Evolutionary conservation across 2,888 invertebrate species (phyloP), one percentile per base, ranked within the genome.

Genomic region (Coelopa pilipes): DNA sequence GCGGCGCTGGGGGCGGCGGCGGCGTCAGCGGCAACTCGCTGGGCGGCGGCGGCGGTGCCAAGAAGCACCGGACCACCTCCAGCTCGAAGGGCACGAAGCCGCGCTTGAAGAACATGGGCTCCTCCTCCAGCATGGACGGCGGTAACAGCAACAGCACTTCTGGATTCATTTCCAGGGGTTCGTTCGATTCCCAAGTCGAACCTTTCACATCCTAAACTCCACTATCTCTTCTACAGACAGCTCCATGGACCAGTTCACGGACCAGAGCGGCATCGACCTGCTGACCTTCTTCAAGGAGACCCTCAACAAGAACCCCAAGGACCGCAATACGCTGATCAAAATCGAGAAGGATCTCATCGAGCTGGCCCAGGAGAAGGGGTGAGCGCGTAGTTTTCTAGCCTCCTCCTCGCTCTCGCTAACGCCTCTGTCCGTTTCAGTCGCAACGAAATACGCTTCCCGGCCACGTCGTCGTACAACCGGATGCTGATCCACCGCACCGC

Each of bases 401-500:
- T 17, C 9, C 17, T 1, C 17, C 17, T 57, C 19, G 13, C 57
- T 15, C 19, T 34, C 34, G 2, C 21, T 17, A 17, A 34, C 46
- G 9, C 13, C 46, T 68, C 24, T 45, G 49, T 72, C 84, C 84
- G 0, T 7, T 34, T 34, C 85, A 93, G 93, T n/a, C 91, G 92
- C 78, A 91, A 91, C 81, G 91, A 93, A 83, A 93, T 93, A 81
- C 94, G 94, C 82, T 97, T 98, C 88, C 95, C 95, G 19, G 93
- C 93, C 85, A 96, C 97, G 94, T 94, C 96, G 75, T 97, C 97
- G 71, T 98, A 98, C 89, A 96, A 97, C 78, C 92, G 98, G 47
- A 97, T 98, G 97, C 88, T 98, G 81, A 96, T 98, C 1, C 98
- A 98, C 87, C 92, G 98, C 49, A 94, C 96, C 76, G 96, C 98